phyloP scores from a whole-genome alignment of 2,888 invertebrate species.

The Phengaris alcon region DNA sequence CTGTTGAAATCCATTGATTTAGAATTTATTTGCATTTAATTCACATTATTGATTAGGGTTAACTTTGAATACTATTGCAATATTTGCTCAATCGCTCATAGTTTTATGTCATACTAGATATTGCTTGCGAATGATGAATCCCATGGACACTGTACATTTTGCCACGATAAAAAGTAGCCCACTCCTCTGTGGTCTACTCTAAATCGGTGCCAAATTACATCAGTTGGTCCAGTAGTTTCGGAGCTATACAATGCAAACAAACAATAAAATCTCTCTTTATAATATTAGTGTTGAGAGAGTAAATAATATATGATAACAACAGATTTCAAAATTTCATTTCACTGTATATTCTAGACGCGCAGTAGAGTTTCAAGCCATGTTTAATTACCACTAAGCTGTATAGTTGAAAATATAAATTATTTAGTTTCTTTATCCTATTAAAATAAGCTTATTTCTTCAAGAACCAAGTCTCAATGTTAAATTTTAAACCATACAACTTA shows the following conservation, averaged over 20 bases:
- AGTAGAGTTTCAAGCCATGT: too few relatives aligned
- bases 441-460: neutral
- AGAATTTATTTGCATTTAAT: neutral
- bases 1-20: constrained; percentile 2
- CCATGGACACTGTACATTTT: too few relatives aligned
- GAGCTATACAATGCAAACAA: too few relatives aligned
- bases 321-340: constrained; percentile 1
- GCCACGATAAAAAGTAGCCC: too few relatives aligned
- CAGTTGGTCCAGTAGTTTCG: too few relatives aligned
- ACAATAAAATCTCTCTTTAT: too few relatives aligned
- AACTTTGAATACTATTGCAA: neutral
- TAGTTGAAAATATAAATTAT: neutral
- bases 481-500: constrained; percentile 1
- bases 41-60: neutral
- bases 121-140: too few relatives aligned
- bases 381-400: neutral
- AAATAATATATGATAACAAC: neutral
- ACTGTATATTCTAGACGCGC: neutral
- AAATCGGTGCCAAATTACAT: too few relatives aligned
- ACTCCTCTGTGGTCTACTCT: too few relatives aligned
- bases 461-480: neutral
- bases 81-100: neutral
- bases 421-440: neutral
- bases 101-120: neutral
- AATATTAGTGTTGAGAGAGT: neutral